A percentile compares a stretch with the other conserved stretches of the same genome.
Evolutionary conservation across 2,113 vertebrate genomes (phyloP).

Genomic region (Nothoprocta perdicaria): DNA sequence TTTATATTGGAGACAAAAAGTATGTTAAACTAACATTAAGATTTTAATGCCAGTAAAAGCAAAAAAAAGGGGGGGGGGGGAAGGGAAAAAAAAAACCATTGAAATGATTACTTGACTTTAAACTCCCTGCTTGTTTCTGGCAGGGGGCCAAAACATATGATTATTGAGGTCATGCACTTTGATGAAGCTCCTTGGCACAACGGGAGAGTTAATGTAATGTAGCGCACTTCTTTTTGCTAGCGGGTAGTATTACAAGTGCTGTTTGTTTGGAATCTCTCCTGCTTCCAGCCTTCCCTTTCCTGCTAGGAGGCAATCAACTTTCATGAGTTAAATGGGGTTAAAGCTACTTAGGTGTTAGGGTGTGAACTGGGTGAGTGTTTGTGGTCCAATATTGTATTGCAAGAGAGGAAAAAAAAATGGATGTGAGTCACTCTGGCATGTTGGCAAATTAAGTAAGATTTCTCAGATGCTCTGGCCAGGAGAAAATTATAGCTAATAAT

Average conservation of each 20-base stretch:
- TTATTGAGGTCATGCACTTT: slow-evolving; percentile 25
- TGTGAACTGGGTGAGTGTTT: background rate
- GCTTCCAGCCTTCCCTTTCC: slow-evolving; percentile 35
- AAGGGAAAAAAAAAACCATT: background rate
- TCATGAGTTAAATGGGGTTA: background rate
- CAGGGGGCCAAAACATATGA: slow-evolving; percentile 30
- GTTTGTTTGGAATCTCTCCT: slow-evolving; percentile 41
- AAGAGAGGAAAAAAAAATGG: background rate
- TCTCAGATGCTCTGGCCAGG: slow-evolving; percentile 46
- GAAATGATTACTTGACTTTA: slow-evolving; percentile 19
- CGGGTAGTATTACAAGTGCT: background rate
- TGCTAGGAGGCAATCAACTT: background rate
- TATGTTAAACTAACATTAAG: slow-evolving; percentile 8
- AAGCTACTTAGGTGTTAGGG: background rate
- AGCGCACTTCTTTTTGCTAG: slow-evolving; percentile 3
- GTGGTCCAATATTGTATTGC: slow-evolving; percentile 21
- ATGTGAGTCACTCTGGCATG: background rate
- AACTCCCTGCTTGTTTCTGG: slow-evolving; percentile 18
- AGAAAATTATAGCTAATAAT: background rate
- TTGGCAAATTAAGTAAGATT: background rate
- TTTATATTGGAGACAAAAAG: slow-evolving; percentile 22
- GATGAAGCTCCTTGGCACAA: slow-evolving; percentile 59
- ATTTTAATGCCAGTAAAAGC: background rate
- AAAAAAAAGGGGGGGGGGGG: background rate
- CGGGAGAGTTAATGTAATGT: slow-evolving; percentile 42